A percentile compares a stretch with the other conserved stretches of the same genome.
Conservation (phyloP, 2,888 invertebrate genomes). For the Mythimna vitellina region DNA sequence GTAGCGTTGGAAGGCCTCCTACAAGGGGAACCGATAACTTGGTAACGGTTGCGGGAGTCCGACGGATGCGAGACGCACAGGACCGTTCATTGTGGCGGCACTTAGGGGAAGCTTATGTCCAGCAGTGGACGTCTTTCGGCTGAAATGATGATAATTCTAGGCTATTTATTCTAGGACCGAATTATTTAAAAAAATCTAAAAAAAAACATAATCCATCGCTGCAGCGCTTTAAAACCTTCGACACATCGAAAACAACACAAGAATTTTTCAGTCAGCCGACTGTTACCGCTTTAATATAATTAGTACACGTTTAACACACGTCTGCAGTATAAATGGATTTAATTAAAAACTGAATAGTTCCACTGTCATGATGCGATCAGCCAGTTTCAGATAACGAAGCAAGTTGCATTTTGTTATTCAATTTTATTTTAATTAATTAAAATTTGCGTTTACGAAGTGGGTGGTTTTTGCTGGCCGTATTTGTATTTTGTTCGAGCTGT, state of each 20-base stretch:
- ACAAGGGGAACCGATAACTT: too few relatives aligned
- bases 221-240: slow-evolving; percentile 55
- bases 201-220: slow-evolving; percentile 24
- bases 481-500: slow-evolving; percentile 12
- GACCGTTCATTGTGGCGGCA: too few relatives aligned
- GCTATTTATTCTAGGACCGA: too few relatives aligned
- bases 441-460: slow-evolving; percentile 6
- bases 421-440: slow-evolving; percentile 58
- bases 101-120: too few relatives aligned
- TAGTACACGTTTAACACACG: slow-evolving; percentile 79
- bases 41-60: too few relatives aligned
- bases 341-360: slow-evolving; percentile 84
- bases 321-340: slow-evolving; percentile 75
- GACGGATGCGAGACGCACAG: too few relatives aligned
- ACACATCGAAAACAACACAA: slow-evolving; percentile 70
- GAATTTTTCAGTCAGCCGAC: slow-evolving; percentile 69
- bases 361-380: slow-evolving; percentile 65
- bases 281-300: slow-evolving; percentile 79
- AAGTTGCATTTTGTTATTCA: slow-evolving; percentile 58
- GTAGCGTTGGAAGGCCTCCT: too few relatives aligned
- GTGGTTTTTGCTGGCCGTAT: slow-evolving; percentile 21
- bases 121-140: too few relatives aligned
- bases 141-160: too few relatives aligned
- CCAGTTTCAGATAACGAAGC: slow-evolving; percentile 56
- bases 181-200: too few relatives aligned